These are phyloP conservation scores for Fringilla coelebs DNA, from an alignment of 2,797 vertebrate genomes.

Conservation along the genomic window DNA sequence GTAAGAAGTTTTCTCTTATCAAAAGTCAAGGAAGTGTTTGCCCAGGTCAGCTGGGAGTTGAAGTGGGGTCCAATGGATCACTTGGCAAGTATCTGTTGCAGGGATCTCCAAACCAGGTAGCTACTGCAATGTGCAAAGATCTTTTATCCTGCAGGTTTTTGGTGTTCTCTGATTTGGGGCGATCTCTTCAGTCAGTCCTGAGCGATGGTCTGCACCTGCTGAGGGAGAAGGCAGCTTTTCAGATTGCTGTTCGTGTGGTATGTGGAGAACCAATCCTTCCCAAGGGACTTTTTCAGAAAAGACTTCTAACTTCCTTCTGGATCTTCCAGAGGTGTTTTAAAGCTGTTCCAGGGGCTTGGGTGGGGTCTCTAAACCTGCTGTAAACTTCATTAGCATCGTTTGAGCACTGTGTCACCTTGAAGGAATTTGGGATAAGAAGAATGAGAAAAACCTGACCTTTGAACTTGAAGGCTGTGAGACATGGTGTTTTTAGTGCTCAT, in stretches of 20 bases:
- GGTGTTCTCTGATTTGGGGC: constrained; percentile 86
- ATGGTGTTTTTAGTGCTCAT: neutral
- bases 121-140: neutral
- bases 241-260: constrained; percentile 86
- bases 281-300: neutral
- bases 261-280: constrained; percentile 13
- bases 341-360: neutral
- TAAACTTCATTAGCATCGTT: neutral
- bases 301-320: neutral
- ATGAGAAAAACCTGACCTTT: neutral
- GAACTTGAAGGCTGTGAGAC: neutral
- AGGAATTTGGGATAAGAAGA: neutral
- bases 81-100: neutral
- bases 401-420: neutral
- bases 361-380: neutral
- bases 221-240: constrained; percentile 79
- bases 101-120: neutral
- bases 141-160: constrained; percentile 82
- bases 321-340: neutral
- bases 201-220: constrained; percentile 66
- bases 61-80: neutral
- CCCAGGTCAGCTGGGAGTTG: neutral
- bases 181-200: constrained; percentile 81
- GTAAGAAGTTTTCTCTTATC: neutral
- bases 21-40: neutral